Percentiles rank a stretch among this genome's conserved stretches.
phyloP scores from a whole-genome alignment of 2,113 vertebrate species.

The Strix aluco region DNA sequence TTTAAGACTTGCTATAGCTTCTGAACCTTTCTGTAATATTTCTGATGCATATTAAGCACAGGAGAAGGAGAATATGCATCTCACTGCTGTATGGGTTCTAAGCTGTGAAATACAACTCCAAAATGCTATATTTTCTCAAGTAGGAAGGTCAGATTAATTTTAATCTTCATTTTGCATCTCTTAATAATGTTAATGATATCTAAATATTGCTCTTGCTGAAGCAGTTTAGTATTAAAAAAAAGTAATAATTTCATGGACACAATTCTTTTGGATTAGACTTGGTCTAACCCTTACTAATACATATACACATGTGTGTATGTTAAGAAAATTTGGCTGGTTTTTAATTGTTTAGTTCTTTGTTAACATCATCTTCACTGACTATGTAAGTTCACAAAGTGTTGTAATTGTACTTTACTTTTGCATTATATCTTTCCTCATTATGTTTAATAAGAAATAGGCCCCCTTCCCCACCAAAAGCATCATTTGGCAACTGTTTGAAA shows the following conservation, averaged over 20 bases:
- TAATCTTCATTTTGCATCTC: not conserved
- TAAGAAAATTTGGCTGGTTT: not conserved
- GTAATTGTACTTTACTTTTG: not conserved
- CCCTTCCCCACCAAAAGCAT: not conserved
- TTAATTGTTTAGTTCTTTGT: not conserved
- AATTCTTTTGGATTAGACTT: not conserved
- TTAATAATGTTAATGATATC: not conserved
- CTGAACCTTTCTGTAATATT: conserved; percentile 9
- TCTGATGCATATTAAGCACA: not conserved
- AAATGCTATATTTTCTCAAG: not conserved
- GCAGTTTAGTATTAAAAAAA: not conserved
- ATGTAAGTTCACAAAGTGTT: not conserved
- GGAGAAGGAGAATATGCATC: not conserved
- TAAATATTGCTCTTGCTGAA: conserved; percentile 2
- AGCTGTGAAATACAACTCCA: not conserved
- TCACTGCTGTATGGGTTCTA: not conserved
- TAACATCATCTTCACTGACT: not conserved
- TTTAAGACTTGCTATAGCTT: not conserved
- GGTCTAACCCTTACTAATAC: not conserved
- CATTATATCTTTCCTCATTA: not conserved
- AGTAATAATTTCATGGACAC: not conserved
- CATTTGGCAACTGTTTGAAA: not conserved
- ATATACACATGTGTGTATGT: not conserved
- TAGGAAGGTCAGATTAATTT: not conserved
- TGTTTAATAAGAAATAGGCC: not conserved